Percentiles rank a stretch among this genome's conserved stretches.
phyloP scores from a whole-genome alignment of 2,113 vertebrate genomes.

The Beaufortia kweichowensis region DNA sequence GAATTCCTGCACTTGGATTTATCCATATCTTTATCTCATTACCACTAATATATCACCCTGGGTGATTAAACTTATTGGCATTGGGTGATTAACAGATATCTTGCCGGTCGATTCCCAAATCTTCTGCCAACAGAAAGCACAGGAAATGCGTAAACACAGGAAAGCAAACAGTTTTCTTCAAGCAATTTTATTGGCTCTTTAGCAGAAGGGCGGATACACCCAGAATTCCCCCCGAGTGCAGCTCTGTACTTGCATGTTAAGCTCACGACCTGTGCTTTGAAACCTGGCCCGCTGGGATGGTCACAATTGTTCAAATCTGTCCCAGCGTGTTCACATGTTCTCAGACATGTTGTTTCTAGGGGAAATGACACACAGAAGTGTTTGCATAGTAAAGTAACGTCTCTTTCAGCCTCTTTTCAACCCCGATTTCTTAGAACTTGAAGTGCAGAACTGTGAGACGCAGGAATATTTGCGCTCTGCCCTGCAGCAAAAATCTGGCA shows the following conservation, averaged over 20 bases:
- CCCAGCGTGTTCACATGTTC: neutral
- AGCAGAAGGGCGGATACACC: too few relatives aligned
- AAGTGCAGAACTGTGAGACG: neutral
- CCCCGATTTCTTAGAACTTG: slow-evolving; percentile 13
- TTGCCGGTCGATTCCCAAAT: too few relatives aligned
- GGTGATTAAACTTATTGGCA: too few relatives aligned
- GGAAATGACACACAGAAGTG: neutral
- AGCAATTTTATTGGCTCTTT: too few relatives aligned
- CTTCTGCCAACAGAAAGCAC: neutral
- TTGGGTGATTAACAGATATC: too few relatives aligned
- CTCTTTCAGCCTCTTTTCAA: neutral
- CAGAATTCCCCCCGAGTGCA: neutral
- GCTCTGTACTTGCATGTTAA: neutral
- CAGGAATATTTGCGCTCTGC: neutral
- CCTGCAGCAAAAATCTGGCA: slow-evolving; percentile 32
- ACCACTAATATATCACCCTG: too few relatives aligned
- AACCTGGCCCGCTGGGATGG: slow-evolving; percentile 6
- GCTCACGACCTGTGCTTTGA: neutral
- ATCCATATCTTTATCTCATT: too few relatives aligned
- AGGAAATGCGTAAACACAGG: neutral
- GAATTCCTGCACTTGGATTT: too few relatives aligned
- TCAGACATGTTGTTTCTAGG: too few relatives aligned
- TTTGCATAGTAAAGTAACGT: neutral
- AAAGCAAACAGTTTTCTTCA: neutral
- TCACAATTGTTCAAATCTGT: neutral